phyloP scores from a whole-genome alignment of 2,113 vertebrate species.

The Chrysochloris asiatica region DNA sequence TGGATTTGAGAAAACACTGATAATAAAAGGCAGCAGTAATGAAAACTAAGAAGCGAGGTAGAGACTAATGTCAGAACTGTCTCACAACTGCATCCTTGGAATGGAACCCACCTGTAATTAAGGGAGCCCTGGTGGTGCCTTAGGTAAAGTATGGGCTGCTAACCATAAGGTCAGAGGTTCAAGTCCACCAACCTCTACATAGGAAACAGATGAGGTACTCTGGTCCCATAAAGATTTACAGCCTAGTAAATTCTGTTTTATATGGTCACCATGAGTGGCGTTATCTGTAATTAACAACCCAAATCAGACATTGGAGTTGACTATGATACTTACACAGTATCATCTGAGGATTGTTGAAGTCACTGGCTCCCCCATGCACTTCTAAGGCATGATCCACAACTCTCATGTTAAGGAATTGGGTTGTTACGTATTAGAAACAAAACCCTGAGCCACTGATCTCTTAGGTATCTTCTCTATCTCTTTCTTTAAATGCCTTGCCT shows the following conservation, averaged over 20 bases:
- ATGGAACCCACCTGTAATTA: neutral
- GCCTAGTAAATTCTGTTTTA: no score
- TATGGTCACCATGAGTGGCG: no score
- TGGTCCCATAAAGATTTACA: no score
- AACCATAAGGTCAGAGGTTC: no score
- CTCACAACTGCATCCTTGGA: neutral
- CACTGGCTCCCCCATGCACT: no score
- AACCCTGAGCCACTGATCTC: neutral
- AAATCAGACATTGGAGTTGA: neutral
- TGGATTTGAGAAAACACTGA: neutral
- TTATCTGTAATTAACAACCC: neutral
- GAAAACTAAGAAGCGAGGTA: neutral
- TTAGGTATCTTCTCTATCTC: neutral
- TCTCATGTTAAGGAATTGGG: neutral
- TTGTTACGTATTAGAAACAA: neutral
- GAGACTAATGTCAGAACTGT: neutral
- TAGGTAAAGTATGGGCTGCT: no score
- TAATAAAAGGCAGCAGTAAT: neutral
- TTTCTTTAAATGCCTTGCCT: constrained; percentile 7
- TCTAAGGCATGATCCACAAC: neutral
- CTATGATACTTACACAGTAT: no score
- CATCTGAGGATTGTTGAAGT: neutral
- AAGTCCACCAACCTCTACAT: no score
- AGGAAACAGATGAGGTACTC: no score
- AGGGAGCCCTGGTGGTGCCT: no score